A percentile compares a stretch with the other conserved stretches of the same genome.
Conservation (phyloP, 2,797 vertebrate species). For the Esox masquinongy region DNA sequence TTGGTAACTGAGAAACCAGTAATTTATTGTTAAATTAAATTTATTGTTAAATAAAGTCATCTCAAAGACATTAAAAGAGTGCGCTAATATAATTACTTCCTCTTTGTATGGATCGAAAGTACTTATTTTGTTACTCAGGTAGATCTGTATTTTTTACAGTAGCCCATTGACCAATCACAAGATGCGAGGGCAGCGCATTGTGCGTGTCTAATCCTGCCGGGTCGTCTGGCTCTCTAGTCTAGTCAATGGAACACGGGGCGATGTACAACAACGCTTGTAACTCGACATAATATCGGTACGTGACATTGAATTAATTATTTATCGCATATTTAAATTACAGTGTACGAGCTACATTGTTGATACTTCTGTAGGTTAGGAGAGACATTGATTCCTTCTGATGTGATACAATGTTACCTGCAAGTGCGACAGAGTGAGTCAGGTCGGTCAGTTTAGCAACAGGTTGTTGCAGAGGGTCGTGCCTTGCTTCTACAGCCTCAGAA, state of each 20-base stretch:
- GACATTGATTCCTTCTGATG: not conserved
- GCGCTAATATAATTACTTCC: not conserved
- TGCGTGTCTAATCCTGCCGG: conserved; percentile 1
- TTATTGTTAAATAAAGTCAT: not conserved
- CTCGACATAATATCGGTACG: not conserved
- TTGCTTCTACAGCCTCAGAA: not conserved
- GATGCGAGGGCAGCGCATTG: not conserved
- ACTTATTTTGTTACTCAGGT: no score
- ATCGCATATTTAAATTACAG: not conserved
- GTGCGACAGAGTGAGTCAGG: not conserved
- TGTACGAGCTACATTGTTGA: not conserved
- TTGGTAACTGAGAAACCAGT: no score
- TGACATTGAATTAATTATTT: not conserved
- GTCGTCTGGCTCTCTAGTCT: not conserved
- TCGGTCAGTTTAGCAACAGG: not conserved
- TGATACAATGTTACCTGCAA: not conserved
- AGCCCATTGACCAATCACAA: not conserved
- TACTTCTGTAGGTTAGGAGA: not conserved
- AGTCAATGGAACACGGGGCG: not conserved
- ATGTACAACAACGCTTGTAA: not conserved
- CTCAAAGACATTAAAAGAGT: not conserved
- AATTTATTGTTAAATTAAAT: not conserved
- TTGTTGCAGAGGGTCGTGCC: not conserved
- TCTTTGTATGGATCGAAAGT: no score
- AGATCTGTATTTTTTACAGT: not conserved